Conservation (phyloP, 2,888 invertebrate genomes). For the Encarsia formosa region DNA sequence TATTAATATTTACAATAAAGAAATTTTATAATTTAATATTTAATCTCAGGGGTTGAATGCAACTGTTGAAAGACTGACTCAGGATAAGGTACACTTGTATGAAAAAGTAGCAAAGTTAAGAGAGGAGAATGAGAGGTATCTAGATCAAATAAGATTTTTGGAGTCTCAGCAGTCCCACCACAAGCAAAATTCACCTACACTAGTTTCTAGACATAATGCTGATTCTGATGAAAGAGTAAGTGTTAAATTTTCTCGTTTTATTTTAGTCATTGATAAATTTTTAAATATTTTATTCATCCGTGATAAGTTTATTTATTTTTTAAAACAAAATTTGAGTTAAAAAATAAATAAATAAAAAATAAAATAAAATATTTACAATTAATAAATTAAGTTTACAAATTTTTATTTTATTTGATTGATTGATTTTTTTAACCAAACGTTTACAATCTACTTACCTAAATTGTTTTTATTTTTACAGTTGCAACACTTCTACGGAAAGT, state of each 20-base stretch:
- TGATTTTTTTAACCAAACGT: constrained; percentile 3
- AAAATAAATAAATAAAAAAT: neutral
- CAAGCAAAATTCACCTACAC: constrained; percentile 1
- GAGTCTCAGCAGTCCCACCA: constrained; percentile 33
- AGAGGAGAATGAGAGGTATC: constrained; percentile 39
- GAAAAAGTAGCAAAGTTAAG: constrained; percentile 37
- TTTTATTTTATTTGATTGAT: neutral
- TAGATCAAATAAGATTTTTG: constrained; percentile 32
- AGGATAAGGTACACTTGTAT: constrained; percentile 36
- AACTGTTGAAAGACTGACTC: constrained; percentile 33
- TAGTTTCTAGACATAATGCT: constrained; percentile 37
- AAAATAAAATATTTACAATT: neutral
- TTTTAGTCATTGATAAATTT: no score
- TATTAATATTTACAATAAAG: no score
- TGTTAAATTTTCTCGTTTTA: neutral
- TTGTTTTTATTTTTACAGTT: constrained; percentile 43
- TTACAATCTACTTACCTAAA: constrained; percentile 8
- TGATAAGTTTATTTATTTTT: no score
- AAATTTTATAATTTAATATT: no score
- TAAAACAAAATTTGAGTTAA: no score
- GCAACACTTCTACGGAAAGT: constrained; percentile 63
- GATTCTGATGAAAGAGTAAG: constrained; percentile 44
- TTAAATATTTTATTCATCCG: no score
- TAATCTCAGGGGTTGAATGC: constrained; percentile 34
- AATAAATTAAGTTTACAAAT: neutral